phyloP scores from a whole-genome alignment of 2,888 invertebrate species.

The Apotomis betuletana region DNA sequence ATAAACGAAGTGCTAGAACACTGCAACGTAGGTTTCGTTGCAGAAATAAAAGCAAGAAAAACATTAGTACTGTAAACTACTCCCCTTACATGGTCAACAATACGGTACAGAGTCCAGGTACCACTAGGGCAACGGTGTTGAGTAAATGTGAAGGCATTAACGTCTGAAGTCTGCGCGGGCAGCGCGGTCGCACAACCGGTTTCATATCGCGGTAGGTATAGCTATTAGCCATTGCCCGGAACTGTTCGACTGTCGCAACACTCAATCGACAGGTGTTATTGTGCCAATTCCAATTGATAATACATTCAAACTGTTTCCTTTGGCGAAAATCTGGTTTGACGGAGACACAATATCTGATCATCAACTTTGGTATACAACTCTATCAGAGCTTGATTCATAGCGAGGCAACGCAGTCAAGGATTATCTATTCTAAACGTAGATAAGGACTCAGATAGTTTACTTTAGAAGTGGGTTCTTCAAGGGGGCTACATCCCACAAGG shows the following conservation, averaged over 20 bases:
- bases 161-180: constrained; percentile 46
- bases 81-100: constrained; percentile 46
- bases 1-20: neutral
- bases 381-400: too few species aligned
- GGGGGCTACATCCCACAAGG: too few species aligned
- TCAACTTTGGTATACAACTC: too few species aligned
- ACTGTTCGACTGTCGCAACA: constrained; percentile 66
- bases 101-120: constrained; percentile 62
- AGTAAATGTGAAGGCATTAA: constrained; percentile 57
- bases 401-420: too few species aligned
- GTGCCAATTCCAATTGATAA: constrained; percentile 68
- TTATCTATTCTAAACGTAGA: too few species aligned
- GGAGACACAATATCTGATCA: neutral
- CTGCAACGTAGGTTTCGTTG: neutral
- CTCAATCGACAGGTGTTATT: constrained; percentile 70
- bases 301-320: constrained; percentile 34
- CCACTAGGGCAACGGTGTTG: constrained; percentile 74
- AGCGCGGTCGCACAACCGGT: constrained; percentile 63
- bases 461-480: too few species aligned
- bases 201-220: constrained; percentile 63
- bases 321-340: neutral
- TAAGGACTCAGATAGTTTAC: too few species aligned
- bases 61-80: constrained; percentile 37
- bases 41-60: constrained; percentile 14
- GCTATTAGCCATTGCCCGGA: constrained; percentile 50